These are phyloP conservation scores for Aphidius ervi DNA, from an alignment of 1,140 invertebrate genomes.

Conservation along the genomic window DNA sequence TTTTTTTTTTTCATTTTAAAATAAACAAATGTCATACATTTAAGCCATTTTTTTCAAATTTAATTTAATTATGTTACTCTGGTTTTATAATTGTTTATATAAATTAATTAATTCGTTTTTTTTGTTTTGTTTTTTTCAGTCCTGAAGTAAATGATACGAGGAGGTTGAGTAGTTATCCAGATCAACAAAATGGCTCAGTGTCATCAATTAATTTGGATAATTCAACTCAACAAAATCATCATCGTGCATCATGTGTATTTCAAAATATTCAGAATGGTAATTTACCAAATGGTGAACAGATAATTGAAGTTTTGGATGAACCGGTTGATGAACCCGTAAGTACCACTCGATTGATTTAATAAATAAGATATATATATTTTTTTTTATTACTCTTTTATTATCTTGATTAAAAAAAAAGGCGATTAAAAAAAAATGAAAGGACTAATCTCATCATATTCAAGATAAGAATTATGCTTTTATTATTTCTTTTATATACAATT, in stretches of 20 bases:
- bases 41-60: too few species aligned
- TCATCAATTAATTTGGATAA: slow-evolving; percentile 26
- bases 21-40: too few species aligned
- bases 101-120: neutral
- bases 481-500: too few species aligned
- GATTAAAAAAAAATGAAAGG: too few species aligned
- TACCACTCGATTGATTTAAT: slow-evolving; percentile 4
- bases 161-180: slow-evolving; percentile 31
- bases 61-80: too few species aligned
- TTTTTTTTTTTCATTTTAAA: too few species aligned
- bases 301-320: slow-evolving; percentile 40
- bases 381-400: too few species aligned
- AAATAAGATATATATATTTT: too few species aligned
- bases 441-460: too few species aligned
- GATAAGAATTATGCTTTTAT: too few species aligned
- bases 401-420: too few species aligned
- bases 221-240: slow-evolving; percentile 26
- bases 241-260: slow-evolving; percentile 20
- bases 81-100: too few species aligned
- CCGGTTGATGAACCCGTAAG: slow-evolving; percentile 45
- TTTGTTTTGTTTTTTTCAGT: slow-evolving; percentile 26
- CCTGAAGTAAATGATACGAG: slow-evolving; percentile 28
- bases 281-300: slow-evolving; percentile 25
- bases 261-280: slow-evolving; percentile 31
- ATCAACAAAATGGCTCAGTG: slow-evolving; percentile 24